Percentiles rank a stretch among this genome's conserved stretches.
Conservation (phyloP, 2,797 vertebrate genomes). For the Scarus forsteni region DNA sequence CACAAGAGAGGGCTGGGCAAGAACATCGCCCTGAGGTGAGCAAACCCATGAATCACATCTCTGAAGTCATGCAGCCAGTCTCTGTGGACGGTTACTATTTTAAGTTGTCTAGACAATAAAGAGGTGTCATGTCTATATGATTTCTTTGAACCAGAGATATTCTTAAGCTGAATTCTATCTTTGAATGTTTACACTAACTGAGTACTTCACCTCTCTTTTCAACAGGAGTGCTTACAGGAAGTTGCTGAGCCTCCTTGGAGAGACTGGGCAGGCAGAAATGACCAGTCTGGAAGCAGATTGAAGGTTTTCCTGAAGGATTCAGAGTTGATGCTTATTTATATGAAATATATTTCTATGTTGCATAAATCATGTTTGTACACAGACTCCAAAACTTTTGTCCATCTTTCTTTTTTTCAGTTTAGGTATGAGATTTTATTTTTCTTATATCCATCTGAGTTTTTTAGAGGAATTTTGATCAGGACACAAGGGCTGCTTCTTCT, state of each 20-base stretch:
- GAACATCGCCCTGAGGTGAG: slow-evolving; percentile 91
- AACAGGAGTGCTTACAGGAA: slow-evolving; percentile 91
- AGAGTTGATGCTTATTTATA: no score
- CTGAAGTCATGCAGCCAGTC: slow-evolving; percentile 7
- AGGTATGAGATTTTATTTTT: no score
- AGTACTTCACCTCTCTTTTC: slow-evolving; percentile 45
- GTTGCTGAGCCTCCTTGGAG: slow-evolving; percentile 90
- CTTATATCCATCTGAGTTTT: no score
- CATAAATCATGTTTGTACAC: no score
- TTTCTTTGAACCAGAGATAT: slow-evolving; percentile 13
- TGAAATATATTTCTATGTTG: no score
- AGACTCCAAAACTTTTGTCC: no score
- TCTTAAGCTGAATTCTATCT: not conserved
- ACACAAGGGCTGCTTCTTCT: no score
- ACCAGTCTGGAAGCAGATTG: slow-evolving; percentile 88
- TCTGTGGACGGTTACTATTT: slow-evolving; percentile 51
- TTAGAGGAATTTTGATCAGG: no score
- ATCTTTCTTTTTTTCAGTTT: no score
- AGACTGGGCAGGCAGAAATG: slow-evolving; percentile 91
- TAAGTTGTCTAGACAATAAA: slow-evolving; percentile 60
- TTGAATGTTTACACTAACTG: slow-evolving; percentile 16
- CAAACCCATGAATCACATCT: slow-evolving; percentile 50
- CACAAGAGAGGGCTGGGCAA: slow-evolving; percentile 93
- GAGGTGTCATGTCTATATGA: slow-evolving; percentile 1
- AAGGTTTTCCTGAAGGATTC: slow-evolving; percentile 21